Percentiles rank a stretch among this genome's conserved stretches.
Evolutionary conservation across 53 echinoderm and acorn worm genomes (phyloP).

Genomic region (Henricia sp.): DNA sequence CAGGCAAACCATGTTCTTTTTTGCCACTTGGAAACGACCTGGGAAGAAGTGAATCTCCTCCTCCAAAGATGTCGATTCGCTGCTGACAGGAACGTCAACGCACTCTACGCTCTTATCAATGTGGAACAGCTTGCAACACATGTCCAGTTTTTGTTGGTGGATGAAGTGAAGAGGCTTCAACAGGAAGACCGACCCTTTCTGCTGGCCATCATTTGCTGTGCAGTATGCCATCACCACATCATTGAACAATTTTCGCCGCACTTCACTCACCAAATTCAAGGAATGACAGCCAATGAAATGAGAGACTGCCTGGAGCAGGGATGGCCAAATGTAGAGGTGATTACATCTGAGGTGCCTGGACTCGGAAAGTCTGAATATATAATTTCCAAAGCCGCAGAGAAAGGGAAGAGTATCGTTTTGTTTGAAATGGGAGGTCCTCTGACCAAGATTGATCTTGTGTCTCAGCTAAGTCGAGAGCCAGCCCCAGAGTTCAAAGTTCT

Average conservation of each 20-base stretch:
- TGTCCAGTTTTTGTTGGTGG: constrained; percentile 52
- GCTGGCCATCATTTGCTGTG: constrained; percentile 58
- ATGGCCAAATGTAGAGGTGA: constrained; percentile 61
- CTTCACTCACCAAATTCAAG: constrained; percentile 48
- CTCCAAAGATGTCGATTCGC: constrained; percentile 55
- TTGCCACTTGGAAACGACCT: constrained; percentile 53
- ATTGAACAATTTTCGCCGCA: constrained; percentile 68
- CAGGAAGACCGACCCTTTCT: constrained; percentile 30
- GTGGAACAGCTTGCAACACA: constrained; percentile 54
- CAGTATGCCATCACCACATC: constrained; percentile 60
- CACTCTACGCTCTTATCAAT: constrained; percentile 44
- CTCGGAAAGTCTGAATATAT: constrained; percentile 61
- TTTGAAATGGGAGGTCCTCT: constrained; percentile 45
- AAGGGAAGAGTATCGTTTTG: background rate
- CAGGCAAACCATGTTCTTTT: constrained; percentile 63
- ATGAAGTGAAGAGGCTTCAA: constrained; percentile 54
- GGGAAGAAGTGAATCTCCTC: constrained; percentile 60
- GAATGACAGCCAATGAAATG: constrained; percentile 55
- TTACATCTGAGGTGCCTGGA: constrained; percentile 57
- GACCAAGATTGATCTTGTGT: constrained; percentile 45
- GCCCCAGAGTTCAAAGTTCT: constrained; percentile 13
- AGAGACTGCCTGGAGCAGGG: constrained; percentile 46
- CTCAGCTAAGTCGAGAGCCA: constrained; percentile 1
- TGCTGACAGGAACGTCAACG: background rate
- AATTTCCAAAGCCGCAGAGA: constrained; percentile 20